Conservation (phyloP, 1,140 invertebrate genomes). For the Leptinotarsa lineolata region DNA sequence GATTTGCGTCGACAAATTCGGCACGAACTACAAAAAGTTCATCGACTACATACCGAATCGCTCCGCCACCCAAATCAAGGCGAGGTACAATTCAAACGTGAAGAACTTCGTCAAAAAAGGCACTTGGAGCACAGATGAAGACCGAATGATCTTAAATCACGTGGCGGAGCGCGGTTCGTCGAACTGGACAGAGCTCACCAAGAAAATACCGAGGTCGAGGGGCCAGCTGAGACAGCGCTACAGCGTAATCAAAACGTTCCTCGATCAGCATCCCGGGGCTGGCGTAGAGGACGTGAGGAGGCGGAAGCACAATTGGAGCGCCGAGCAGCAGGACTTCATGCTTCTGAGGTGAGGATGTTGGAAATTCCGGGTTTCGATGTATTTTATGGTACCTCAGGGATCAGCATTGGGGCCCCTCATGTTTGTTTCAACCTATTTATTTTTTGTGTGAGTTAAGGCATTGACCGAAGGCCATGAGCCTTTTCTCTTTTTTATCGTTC, state of each 20-base stretch:
- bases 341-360: conserved; percentile 29
- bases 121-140: conserved; percentile 57
- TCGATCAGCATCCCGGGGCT: conserved; percentile 51
- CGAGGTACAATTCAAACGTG: conserved; percentile 58
- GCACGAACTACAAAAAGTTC: conserved; percentile 62
- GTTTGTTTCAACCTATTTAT: too few species aligned
- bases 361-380: too few species aligned
- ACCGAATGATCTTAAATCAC: conserved; percentile 57
- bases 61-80: conserved; percentile 60
- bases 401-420: too few species aligned
- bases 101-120: conserved; percentile 50
- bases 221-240: conserved; percentile 48
- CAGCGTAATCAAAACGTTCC: conserved; percentile 52
- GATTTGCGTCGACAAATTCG: conserved; percentile 64
- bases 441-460: too few species aligned
- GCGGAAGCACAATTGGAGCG: conserved; percentile 30
- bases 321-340: conserved; percentile 31
- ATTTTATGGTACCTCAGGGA: too few species aligned
- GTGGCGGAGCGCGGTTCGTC: conserved; percentile 51
- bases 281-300: conserved; percentile 51
- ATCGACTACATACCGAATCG: conserved; percentile 60
- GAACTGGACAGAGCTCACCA: conserved; percentile 42
- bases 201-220: conserved; percentile 42
- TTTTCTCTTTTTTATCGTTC: too few species aligned
- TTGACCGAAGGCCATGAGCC: too few species aligned